Evolutionary conservation across 2,888 invertebrate species (phyloP).

Genomic region (Torymus tubicola): DNA sequence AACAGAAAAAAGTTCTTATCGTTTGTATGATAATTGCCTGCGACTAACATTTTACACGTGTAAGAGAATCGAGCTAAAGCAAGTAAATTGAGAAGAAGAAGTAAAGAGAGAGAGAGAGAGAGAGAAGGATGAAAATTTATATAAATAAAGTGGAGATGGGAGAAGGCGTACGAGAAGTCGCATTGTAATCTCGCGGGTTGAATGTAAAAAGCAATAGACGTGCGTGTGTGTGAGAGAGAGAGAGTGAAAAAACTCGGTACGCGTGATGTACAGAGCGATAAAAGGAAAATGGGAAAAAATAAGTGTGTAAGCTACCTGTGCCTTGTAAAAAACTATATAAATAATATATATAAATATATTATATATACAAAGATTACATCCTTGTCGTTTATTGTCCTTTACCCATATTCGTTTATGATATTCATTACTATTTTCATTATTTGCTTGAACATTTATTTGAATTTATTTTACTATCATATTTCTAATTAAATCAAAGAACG

Average conservation of each 20-base stretch:
- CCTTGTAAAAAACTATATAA: constrained; percentile 75
- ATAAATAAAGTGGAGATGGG: constrained; percentile 15
- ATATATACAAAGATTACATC: constrained; percentile 60
- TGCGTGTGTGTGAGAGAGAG: constrained; percentile 53
- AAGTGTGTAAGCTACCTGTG: constrained; percentile 76
- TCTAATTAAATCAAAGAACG: too few species aligned
- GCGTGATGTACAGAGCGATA: constrained; percentile 63
- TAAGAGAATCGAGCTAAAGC: constrained; percentile 27
- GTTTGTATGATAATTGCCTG: constrained; percentile 57
- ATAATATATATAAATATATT: constrained; percentile 66
- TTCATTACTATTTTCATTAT: too few species aligned
- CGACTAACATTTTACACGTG: constrained; percentile 41
- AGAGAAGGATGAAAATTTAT: constrained; percentile 15
- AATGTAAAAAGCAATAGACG: constrained; percentile 72
- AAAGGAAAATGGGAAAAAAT: constrained; percentile 62
- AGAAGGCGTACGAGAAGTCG: neutral
- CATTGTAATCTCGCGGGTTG: constrained; percentile 66
- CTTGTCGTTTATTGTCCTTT: neutral
- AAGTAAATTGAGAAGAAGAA: neutral
- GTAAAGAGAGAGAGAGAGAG: constrained; percentile 25
- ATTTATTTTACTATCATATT: too few species aligned
- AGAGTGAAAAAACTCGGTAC: constrained; percentile 21
- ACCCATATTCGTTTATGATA: too few species aligned
- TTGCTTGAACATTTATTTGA: too few species aligned
- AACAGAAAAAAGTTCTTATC: constrained; percentile 32